A percentile compares a stretch with the other conserved stretches of the same genome.
These are phyloP conservation scores for Alauda arvensis DNA, from an alignment of 2,797 vertebrate genomes.

Conservation along the genomic window DNA sequence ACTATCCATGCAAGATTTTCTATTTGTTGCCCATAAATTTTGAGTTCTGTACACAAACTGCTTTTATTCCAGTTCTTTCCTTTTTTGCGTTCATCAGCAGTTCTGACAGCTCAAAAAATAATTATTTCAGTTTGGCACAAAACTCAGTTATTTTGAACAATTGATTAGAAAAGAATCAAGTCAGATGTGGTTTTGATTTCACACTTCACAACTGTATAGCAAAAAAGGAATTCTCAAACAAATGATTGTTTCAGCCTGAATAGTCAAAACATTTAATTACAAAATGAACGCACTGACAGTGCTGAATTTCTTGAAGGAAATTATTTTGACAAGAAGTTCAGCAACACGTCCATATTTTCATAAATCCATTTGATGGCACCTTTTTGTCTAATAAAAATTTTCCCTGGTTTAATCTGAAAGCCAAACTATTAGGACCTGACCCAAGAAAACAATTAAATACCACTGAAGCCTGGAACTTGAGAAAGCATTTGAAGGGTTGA, in stretches of 20 bases:
- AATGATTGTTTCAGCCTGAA: neutral
- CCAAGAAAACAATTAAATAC: slow-evolving; percentile 16
- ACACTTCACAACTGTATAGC: neutral
- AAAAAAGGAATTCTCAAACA: slow-evolving; percentile 31
- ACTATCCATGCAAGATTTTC: neutral
- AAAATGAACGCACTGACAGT: neutral
- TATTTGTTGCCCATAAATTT: neutral
- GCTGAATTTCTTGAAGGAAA: neutral
- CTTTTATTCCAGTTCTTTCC: neutral
- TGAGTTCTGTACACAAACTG: neutral
- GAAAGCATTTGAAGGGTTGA: slow-evolving; percentile 1
- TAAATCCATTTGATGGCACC: slow-evolving; percentile 2
- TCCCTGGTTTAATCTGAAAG: neutral
- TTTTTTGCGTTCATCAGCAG: neutral
- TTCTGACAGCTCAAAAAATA: neutral
- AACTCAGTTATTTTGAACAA: slow-evolving; percentile 4
- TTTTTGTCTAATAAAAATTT: neutral
- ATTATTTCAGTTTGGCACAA: neutral
- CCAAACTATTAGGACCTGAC: neutral
- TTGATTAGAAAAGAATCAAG: slow-evolving; percentile 1
- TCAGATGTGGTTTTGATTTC: slow-evolving; percentile 24
- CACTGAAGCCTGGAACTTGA: neutral
- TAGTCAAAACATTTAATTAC: slow-evolving; percentile 29
- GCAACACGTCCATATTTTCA: neutral
- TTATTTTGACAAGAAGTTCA: slow-evolving; percentile 12